Conservation (phyloP, 53 echinoderm and acorn worm genomes). For the Hippasteria phrygiana region DNA sequence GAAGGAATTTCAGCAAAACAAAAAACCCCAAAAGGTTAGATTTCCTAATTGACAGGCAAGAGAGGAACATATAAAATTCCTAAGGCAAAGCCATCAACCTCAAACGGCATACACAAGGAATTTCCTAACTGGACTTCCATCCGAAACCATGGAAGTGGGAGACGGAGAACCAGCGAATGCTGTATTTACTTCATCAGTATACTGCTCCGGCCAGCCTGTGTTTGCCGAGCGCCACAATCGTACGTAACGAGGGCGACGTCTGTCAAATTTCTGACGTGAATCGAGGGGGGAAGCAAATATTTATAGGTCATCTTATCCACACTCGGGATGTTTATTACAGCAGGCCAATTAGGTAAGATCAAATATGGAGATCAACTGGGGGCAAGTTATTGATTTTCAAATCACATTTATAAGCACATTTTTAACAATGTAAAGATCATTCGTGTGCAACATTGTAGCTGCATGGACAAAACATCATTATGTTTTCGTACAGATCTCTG, state of each 20-base stretch:
- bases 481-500: too few relatives aligned
- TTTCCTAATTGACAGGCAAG: conserved; percentile 13
- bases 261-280: conserved; percentile 11
- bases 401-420: neutral
- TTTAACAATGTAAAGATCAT: neutral
- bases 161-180: neutral
- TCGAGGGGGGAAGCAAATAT: neutral
- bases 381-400: conserved; percentile 31
- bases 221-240: neutral
- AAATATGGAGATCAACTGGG: conserved; percentile 35
- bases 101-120: neutral
- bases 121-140: neutral
- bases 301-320: conserved; percentile 18
- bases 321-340: neutral
- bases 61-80: neutral
- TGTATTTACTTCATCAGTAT: neutral
- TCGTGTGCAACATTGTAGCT: neutral
- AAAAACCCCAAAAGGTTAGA: neutral
- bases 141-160: neutral
- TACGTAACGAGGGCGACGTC: conserved; percentile 9
- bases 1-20: conserved; percentile 5
- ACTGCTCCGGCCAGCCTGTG: neutral
- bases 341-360: conserved; percentile 39
- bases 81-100: neutral
- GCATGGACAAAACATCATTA: too few relatives aligned